These are phyloP conservation scores for Dynastes maya DNA, from an alignment of 2,888 invertebrate genomes.

Conservation along the genomic window DNA sequence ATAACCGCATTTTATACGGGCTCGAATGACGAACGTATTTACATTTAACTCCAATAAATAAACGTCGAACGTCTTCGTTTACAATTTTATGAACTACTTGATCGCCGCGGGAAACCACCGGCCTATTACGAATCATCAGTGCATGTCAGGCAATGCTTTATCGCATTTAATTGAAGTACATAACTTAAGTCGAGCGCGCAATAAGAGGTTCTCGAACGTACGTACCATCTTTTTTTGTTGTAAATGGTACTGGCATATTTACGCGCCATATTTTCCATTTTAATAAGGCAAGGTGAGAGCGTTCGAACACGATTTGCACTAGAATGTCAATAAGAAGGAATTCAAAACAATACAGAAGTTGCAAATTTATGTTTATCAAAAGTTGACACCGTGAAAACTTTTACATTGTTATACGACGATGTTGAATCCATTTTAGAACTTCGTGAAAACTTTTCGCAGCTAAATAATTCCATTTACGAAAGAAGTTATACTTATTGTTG, in stretches of 20 bases:
- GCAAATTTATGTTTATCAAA: too few species aligned
- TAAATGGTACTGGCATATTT: conserved; percentile 10
- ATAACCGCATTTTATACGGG: conserved; percentile 12
- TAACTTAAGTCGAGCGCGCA: conserved; percentile 19
- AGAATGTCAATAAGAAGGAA: not conserved
- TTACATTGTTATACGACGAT: too few species aligned
- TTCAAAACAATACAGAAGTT: too few species aligned
- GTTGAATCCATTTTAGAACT: too few species aligned
- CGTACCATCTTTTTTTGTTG: not conserved
- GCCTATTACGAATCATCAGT: conserved; percentile 31
- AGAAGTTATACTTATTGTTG: too few species aligned
- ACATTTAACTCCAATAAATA: conserved; percentile 14
- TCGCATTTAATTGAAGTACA: conserved; percentile 28
- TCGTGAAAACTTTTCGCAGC: too few species aligned
- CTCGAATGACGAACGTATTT: conserved; percentile 20
- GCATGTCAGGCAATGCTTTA: conserved; percentile 36
- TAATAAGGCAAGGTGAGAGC: not conserved
- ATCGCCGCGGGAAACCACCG: conserved; percentile 28
- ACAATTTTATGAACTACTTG: conserved; percentile 35
- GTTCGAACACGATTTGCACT: not conserved
- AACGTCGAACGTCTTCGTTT: conserved; percentile 26
- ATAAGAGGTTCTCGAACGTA: not conserved
- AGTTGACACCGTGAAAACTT: too few species aligned
- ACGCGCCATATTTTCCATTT: conserved; percentile 15
- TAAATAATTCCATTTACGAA: too few species aligned